Evolutionary conservation across 2,113 vertebrate species (phyloP), one percentile per base, ranked within the genome.

Genomic region (Megaceryle torquata): DNA sequence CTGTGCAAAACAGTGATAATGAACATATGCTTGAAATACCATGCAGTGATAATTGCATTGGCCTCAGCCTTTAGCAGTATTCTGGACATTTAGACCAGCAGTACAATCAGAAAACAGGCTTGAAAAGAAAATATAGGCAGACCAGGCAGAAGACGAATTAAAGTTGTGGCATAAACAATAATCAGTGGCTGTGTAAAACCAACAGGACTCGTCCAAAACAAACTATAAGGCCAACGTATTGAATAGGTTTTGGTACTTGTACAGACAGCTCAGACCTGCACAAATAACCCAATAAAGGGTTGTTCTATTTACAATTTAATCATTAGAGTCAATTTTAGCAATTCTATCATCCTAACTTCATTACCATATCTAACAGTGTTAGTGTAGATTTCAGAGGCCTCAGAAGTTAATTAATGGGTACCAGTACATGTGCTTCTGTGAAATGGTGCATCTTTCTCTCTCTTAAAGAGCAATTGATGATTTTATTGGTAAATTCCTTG

Each of bases 1-100:
- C 48, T 61, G 89, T 88, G 65, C 65, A 87, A 64, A 91, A 13
- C 48, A 85, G 81, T 24, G 84, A 82, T 94, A 92, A 96, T 94
- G 89, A 94, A 76, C 53, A 44, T 37, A 44, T 29, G 48, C 67
- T 84, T 65, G 74, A 64, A 86, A 28, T 11, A 76, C 19, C 7
- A 0, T 69, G 86, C 70, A 29, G 86, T 26, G 88, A 68, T 82
- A 87, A 93, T 85, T 93, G 69, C 57, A 39, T 3, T 46, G 63
- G 56, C 14, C 56, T 46, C 43, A 56, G 94, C 80, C 82, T 71
- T 8, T 7, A 29, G 77, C 43, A 41, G 22, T 19, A 10, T 8
- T 64, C 53, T 53, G 91, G 91, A 48, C 83, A 28, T 2, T 4
- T 8, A 57, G 78, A 37, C 61, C 61, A 79, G 41, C 26, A 57